A percentile compares a stretch with the other conserved stretches of the same genome.
These are phyloP conservation scores for Oceanites oceanicus DNA, from an alignment of 2,113 vertebrate genomes.

Conservation along the genomic window DNA sequence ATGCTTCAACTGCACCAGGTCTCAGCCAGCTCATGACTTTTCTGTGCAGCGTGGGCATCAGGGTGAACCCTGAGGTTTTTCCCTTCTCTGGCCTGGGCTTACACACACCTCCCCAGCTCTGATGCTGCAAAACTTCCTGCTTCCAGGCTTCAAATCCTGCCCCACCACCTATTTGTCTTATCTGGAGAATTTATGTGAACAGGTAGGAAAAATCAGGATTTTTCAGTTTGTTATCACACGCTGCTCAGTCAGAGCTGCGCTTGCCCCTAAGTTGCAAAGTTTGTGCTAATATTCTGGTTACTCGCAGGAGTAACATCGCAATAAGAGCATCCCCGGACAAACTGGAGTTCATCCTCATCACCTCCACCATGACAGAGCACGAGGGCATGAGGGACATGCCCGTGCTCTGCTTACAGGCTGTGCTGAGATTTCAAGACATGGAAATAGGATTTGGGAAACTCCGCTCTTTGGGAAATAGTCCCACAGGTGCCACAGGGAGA, in stretches of 20 bases:
- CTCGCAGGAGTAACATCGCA: neutral
- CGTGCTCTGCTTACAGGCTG: neutral
- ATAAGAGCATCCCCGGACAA: neutral
- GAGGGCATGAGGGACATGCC: neutral
- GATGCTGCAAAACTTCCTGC: neutral
- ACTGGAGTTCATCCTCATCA: neutral
- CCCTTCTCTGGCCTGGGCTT: neutral
- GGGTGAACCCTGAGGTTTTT: neutral
- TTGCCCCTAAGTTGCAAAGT: neutral
- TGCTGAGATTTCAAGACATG: neutral
- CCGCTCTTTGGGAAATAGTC: neutral
- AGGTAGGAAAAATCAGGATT: neutral
- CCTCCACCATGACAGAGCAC: accelerated
- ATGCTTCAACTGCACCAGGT: neutral
- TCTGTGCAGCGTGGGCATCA: neutral
- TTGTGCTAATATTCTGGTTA: neutral
- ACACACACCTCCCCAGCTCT: neutral
- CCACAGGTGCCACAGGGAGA: neutral
- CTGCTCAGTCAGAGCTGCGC: neutral
- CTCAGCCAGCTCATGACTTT: neutral
- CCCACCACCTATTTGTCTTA: neutral
- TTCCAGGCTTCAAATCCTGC: neutral
- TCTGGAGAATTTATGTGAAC: neutral
- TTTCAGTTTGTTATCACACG: neutral
- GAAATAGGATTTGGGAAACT: neutral